Evolutionary conservation across 2,888 invertebrate genomes (phyloP), one percentile per base, ranked within the genome.

Genomic region (Tachina fera): DNA sequence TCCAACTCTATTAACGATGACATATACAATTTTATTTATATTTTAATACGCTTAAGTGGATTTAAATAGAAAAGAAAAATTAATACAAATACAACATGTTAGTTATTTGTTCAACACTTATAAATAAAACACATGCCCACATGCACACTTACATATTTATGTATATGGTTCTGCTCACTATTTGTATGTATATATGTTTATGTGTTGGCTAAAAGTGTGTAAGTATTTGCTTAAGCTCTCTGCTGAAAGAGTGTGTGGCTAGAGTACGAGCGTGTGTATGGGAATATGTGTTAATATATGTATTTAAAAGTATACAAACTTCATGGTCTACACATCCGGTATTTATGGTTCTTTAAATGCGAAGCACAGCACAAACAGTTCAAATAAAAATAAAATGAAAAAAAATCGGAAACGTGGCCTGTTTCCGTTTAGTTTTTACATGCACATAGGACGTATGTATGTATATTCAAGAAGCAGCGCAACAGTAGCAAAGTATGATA

Each of bases 381-480:
- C 63, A 61, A 68, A 58, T 63, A 49, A 53, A 41, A 51, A 43
- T 14, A n/a, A 45, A 58, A 84, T 63, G 43, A 49, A 83, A 51
- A 65, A 77, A 71, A 56, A 75, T 58, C 81, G 85, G 82, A 78
- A 75, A 82, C 85, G 61, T 72, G 74, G 61, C 74, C 67, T 68
- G 85, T 82, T 82, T 85, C 82, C 82, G 85, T 65, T 85, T 72
- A 61, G 45, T 78, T 74, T 76, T 68, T 43, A 77, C 84, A 65
- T 79, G 75, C 78, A 74, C 74, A 78, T 56, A 53, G 31, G 13
- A 67, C 39, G 47, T 68, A 41, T 72, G 14, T 31, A 31, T 31
- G 31, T 31, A 4, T 31, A 31, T 31, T 63, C 4, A 56, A 10
- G 6, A 31, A 31, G 5, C 6, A 47, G 22, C 1, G 56, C 43